These are phyloP conservation scores for Cantharis rustica DNA, from an alignment of 2,888 invertebrate species.

Conservation along the genomic window DNA sequence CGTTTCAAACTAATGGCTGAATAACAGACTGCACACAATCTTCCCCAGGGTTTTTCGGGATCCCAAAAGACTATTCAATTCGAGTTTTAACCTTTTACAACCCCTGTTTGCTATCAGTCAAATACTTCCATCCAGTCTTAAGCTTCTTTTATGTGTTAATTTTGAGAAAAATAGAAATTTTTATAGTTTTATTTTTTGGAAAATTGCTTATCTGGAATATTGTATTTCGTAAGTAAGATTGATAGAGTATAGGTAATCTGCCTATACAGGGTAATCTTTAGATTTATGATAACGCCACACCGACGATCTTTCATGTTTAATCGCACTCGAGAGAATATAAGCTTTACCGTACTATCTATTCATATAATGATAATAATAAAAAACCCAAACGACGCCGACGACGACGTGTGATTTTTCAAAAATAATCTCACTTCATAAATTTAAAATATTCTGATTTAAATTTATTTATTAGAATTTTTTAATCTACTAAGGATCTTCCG, in stretches of 20 bases:
- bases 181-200: not conserved
- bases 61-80: constrained; percentile 32
- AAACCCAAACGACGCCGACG: not conserved
- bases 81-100: constrained; percentile 37
- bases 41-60: constrained; percentile 32
- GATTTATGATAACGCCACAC: constrained; percentile 21
- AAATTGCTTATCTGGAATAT: constrained; percentile 2
- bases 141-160: constrained; percentile 25
- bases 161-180: not conserved
- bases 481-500: too few species aligned
- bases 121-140: constrained; percentile 40
- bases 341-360: not conserved
- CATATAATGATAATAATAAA: not conserved
- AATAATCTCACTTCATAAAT: not conserved
- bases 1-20: constrained; percentile 16
- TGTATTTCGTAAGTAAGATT: constrained; percentile 10
- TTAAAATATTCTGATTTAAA: not conserved
- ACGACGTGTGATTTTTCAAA: not conserved
- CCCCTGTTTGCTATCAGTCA: constrained; percentile 43
- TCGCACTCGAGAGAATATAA: constrained; percentile 19
- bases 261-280: constrained; percentile 24
- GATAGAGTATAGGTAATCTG: constrained; percentile 18
- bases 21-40: constrained; percentile 22
- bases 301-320: constrained; percentile 17
- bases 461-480: too few species aligned